Evolutionary conservation across 2,888 invertebrate genomes (phyloP).

Genomic region (Apocheima hispidaria): DNA sequence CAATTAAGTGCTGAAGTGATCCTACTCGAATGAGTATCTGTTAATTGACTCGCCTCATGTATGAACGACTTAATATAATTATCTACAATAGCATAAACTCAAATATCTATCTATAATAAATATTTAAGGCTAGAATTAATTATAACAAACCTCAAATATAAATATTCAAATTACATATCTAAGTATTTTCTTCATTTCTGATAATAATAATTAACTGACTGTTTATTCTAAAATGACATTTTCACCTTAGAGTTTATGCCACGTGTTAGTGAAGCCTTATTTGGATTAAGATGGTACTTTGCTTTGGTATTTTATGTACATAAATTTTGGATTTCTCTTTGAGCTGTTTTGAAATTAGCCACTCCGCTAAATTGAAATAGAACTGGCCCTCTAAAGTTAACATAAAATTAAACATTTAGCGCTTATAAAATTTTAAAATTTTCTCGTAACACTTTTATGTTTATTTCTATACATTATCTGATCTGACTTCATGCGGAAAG

Average conservation of each 20-base stretch:
- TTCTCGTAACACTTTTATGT: too few relatives aligned
- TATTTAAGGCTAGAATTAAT: neutral
- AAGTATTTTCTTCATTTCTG: slow-evolving; percentile 9
- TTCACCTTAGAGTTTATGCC: slow-evolving; percentile 20
- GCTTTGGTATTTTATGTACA: slow-evolving; percentile 24
- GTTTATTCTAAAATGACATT: slow-evolving; percentile 15
- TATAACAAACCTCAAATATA: neutral
- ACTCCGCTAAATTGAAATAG: neutral
- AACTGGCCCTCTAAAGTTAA: neutral
- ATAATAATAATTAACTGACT: slow-evolving; percentile 21
- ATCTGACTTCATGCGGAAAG: too few relatives aligned
- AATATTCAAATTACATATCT: neutral
- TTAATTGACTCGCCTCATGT: too few relatives aligned
- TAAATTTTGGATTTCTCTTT: slow-evolving; percentile 11
- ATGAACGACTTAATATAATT: too few relatives aligned
- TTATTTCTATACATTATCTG: too few relatives aligned
- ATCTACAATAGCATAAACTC: too few relatives aligned
- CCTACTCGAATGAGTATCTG: too few relatives aligned
- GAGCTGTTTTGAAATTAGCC: neutral
- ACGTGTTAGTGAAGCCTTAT: slow-evolving; percentile 22
- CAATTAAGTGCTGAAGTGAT: too few relatives aligned
- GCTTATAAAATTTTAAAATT: too few relatives aligned
- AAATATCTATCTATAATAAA: too few relatives aligned
- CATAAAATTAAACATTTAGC: too few relatives aligned
- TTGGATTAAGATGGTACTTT: slow-evolving; percentile 18